phyloP scores from a whole-genome alignment of 2,797 vertebrate genomes.

The Petrocephalus sullivani region DNA sequence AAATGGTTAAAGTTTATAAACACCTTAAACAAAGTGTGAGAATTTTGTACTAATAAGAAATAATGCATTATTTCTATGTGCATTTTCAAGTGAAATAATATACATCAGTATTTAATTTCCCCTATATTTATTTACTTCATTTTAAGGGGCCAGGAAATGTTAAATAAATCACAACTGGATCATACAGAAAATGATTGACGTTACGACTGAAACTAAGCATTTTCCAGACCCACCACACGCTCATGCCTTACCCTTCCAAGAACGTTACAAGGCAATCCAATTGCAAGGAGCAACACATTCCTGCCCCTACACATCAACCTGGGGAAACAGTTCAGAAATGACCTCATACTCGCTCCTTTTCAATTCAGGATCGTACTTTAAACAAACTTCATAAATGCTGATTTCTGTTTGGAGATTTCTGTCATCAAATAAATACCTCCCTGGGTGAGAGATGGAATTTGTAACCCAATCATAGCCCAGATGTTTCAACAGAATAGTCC shows the following conservation, averaged over 20 bases:
- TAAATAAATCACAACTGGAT: not conserved
- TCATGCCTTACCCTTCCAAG: not conserved
- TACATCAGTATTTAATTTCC: not conserved
- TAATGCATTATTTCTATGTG: not conserved
- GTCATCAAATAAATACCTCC: slow-evolving; percentile 40
- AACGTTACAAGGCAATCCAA: not conserved
- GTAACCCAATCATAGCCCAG: slow-evolving; percentile 67
- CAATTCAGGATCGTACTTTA: slow-evolving; percentile 6
- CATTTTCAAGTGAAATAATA: not conserved
- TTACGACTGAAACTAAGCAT: not conserved
- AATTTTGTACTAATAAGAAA: not conserved
- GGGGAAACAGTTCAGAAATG: not conserved
- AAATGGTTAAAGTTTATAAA: not conserved
- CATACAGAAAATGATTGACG: not conserved
- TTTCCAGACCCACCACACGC: not conserved
- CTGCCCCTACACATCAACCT: not conserved
- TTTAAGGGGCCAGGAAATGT: not conserved
- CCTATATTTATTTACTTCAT: not conserved
- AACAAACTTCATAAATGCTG: slow-evolving; percentile 19
- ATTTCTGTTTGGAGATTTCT: slow-evolving; percentile 17
- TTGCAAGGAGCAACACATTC: not conserved
- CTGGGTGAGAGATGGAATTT: slow-evolving; percentile 38
- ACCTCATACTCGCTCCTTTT: slow-evolving; percentile 19
- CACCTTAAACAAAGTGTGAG: not conserved
- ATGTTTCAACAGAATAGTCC: slow-evolving; percentile 66